Base-by-base conservation (phyloP, 53 echinoderm and acorn worm species). In the Hippasteria phrygiana region DNA sequence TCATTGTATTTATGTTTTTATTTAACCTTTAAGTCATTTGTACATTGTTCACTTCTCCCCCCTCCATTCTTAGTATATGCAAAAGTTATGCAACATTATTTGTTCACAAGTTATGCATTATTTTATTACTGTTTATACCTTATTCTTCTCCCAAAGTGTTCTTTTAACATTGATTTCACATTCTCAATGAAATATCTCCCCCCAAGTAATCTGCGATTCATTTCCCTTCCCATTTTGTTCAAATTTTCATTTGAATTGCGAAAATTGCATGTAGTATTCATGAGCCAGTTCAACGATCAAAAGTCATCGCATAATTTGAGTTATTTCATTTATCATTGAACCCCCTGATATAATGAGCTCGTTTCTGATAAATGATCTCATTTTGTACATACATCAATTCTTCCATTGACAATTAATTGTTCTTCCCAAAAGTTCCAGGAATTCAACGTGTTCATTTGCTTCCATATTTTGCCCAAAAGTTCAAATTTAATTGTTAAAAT, bases 41-140 rank as follows among this genome's bases (percentile, higher is more conserved):
- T 76, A 76, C 33, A 76, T 48, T 67, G 16, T 67, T 67, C 16
- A 35, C 48, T 51, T 32, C 26, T 59, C 26, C 20, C 20, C 59
- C 39, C 17, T 38, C n/a, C 31, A 24, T 78, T 65, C 28, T 81
- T 55, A 62, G 35, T 65, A 63, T 65, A 81, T 81, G 64, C 81
- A 81, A 81, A 42, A 81, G 56, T 81, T 81, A 81, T 81, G 81
- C 81, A 81, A 81, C 81, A 43, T 43, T 78, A 81, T 81, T 81
- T 81, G 65, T 81, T 81, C 81, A 41, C 81, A 38, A 32, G 43
- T 81, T 26, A 55, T 64, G 63, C 65, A 34, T 66, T 63, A 80
- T 81, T 63, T 81, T 43, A 65, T 81, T 79, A 76, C 54, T 14
- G 17, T 10, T 76, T 45, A 17, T 48, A 2, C 53, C 34, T 51